Conservation (phyloP, 2,797 vertebrate genomes). For the Tamandua tetradactyla region DNA sequence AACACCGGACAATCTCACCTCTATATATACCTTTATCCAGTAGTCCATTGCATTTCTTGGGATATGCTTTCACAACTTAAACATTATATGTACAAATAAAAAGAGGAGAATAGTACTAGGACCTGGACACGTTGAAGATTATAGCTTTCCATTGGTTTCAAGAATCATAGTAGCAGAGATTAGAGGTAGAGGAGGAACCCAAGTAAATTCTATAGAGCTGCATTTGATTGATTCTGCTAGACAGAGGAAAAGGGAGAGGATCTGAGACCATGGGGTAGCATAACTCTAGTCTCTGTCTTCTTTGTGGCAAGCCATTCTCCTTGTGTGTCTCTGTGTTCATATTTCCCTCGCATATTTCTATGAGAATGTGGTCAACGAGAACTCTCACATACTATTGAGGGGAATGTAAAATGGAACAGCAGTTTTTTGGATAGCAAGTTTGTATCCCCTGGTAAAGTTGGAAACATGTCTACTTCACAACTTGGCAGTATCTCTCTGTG, state of each 20-base stretch:
- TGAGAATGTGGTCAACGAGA: neutral
- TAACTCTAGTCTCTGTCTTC: too few species aligned
- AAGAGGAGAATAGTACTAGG: neutral
- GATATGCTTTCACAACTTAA: neutral
- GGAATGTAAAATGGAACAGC: neutral
- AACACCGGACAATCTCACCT: neutral
- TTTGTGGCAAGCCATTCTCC: too few species aligned
- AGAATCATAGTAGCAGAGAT: neutral
- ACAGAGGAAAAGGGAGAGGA: neutral
- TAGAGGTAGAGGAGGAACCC: neutral
- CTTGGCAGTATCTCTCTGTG: neutral
- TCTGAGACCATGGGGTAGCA: too few species aligned
- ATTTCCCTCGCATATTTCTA: neutral
- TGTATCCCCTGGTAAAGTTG: neutral
- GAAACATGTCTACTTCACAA: neutral
- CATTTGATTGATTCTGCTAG: neutral
- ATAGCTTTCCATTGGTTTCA: neutral
- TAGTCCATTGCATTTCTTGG: neutral
- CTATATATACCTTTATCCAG: neutral
- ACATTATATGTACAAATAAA: neutral
- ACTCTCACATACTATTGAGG: neutral
- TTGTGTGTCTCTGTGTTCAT: too few species aligned
- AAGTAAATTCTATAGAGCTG: neutral
- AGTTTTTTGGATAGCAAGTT: constrained; percentile 24
- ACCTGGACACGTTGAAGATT: neutral